phyloP scores from a whole-genome alignment of 2,888 invertebrate species.

The Sphaerophoria taeniata region DNA sequence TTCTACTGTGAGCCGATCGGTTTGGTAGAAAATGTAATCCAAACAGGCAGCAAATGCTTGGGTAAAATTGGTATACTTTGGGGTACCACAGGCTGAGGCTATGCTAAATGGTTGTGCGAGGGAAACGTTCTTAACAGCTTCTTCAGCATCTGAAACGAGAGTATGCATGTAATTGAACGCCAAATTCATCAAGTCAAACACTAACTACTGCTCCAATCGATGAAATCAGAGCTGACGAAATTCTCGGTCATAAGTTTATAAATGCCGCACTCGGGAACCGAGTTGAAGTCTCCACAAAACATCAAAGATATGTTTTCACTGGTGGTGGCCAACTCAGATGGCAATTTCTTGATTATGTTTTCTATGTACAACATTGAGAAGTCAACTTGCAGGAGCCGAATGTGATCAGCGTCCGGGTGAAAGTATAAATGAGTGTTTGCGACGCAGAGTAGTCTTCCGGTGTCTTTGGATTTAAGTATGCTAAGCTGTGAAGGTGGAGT shows the following conservation, averaged over 20 bases:
- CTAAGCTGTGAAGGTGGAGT: constrained; percentile 81
- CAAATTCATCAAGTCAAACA: constrained; percentile 67
- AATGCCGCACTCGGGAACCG: constrained; percentile 91
- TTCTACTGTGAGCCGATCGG: constrained; percentile 85
- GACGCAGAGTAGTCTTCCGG: constrained; percentile 85
- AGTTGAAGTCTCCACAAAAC: constrained; percentile 97
- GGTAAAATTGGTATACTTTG: constrained; percentile 93
- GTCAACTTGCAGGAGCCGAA: constrained; percentile 93
- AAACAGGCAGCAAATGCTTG: constrained; percentile 92
- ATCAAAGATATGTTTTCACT: constrained; percentile 86
- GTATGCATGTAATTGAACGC: not conserved
- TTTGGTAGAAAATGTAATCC: constrained; percentile 95
- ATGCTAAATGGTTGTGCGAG: constrained; percentile 87
- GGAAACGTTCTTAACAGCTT: constrained; percentile 86
- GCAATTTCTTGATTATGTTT: constrained; percentile 83
- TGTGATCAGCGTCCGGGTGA: constrained; percentile 95
- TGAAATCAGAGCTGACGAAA: constrained; percentile 85
- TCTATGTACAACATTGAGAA: constrained; percentile 89
- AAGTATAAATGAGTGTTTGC: constrained; percentile 98
- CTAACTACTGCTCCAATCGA: constrained; percentile 92
- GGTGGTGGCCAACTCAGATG: constrained; percentile 74
- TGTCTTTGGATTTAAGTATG: constrained; percentile 85
- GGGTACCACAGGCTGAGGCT: constrained; percentile 92
- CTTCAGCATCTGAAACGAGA: constrained; percentile 85
- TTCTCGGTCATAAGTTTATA: constrained; percentile 90